phyloP scores from a whole-genome alignment of 2,797 vertebrate genomes.

The Scomberomorus guttatus region DNA sequence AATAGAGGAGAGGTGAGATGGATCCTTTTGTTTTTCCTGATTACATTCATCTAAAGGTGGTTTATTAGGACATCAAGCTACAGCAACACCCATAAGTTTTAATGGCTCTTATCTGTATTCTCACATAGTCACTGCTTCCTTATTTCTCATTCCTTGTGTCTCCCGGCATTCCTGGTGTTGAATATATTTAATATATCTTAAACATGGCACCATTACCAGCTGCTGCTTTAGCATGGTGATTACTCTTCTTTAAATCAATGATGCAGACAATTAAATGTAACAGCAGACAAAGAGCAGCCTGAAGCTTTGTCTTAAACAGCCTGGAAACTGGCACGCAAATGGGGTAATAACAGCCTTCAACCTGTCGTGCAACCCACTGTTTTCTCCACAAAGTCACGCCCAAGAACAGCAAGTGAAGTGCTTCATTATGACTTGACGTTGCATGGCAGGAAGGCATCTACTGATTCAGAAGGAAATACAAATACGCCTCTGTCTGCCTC shows the following conservation, averaged over 20 bases:
- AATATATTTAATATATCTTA: conserved; percentile 39
- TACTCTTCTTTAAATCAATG: conserved; percentile 55
- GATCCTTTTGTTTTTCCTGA: conserved; percentile 1
- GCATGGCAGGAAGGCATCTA: conserved; percentile 9
- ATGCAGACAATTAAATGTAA: conserved; percentile 38
- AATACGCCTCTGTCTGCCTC: conserved; percentile 34
- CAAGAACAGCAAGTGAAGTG: conserved; percentile 35
- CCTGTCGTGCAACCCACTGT: conserved; percentile 24
- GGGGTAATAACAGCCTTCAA: conserved; percentile 58
- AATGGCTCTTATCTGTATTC: conserved; percentile 36
- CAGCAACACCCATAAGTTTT: not conserved
- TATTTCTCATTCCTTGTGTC: conserved; percentile 12
- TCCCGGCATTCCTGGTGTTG: conserved; percentile 30
- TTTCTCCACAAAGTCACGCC: conserved; percentile 29
- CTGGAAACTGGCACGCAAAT: conserved; percentile 29
- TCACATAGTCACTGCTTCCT: conserved; percentile 6
- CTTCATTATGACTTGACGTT: conserved; percentile 30
- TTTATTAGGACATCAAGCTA: conserved; percentile 49
- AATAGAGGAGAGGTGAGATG: conserved; percentile 29
- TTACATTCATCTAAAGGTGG: conserved; percentile 15
- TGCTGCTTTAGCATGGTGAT: conserved; percentile 37
- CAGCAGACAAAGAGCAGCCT: conserved; percentile 47
- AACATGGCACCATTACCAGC: conserved; percentile 31
- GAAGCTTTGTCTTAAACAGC: conserved; percentile 35
- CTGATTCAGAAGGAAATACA: conserved; percentile 36